Conservation (phyloP, 2,113 vertebrate genomes). For the Corynorhinus townsendii region DNA sequence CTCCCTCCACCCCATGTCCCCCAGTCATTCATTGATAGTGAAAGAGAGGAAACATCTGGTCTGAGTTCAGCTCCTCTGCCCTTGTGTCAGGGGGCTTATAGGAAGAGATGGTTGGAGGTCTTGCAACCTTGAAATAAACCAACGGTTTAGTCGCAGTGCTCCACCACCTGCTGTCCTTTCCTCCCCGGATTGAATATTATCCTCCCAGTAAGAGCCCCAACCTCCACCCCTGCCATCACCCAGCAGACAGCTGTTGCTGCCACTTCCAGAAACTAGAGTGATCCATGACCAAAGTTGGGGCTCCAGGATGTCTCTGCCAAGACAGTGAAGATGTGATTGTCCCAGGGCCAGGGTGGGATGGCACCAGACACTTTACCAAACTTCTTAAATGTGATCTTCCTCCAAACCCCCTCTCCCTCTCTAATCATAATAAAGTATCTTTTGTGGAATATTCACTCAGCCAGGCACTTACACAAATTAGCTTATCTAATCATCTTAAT, state of each 20-base stretch:
- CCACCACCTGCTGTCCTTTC: background rate
- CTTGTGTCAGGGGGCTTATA: background rate
- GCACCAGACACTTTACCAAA: background rate
- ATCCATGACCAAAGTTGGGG: background rate
- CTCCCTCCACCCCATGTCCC: background rate
- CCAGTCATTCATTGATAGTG: background rate
- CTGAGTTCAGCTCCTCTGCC: background rate
- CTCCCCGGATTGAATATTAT: background rate
- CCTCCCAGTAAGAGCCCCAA: too few relatives aligned
- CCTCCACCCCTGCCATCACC: background rate
- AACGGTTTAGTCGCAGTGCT: conserved; percentile 17
- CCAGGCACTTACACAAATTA: background rate
- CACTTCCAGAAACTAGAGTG: background rate
- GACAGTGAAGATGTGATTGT: background rate
- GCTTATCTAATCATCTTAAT: background rate
- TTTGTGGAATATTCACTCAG: background rate
- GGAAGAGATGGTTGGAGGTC: conserved; percentile 58
- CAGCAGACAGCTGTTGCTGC: background rate
- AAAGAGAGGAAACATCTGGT: conserved; percentile 71
- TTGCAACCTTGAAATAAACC: conserved; percentile 62
- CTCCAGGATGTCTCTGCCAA: background rate
- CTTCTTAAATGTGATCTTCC: background rate
- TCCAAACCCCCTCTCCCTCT: background rate
- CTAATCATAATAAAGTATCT: background rate
- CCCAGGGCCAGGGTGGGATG: background rate